Evolutionary conservation across 2,797 vertebrate genomes (phyloP), one percentile per base, ranked within the genome.

Genomic region (Catamblyrhynchus diadema): DNA sequence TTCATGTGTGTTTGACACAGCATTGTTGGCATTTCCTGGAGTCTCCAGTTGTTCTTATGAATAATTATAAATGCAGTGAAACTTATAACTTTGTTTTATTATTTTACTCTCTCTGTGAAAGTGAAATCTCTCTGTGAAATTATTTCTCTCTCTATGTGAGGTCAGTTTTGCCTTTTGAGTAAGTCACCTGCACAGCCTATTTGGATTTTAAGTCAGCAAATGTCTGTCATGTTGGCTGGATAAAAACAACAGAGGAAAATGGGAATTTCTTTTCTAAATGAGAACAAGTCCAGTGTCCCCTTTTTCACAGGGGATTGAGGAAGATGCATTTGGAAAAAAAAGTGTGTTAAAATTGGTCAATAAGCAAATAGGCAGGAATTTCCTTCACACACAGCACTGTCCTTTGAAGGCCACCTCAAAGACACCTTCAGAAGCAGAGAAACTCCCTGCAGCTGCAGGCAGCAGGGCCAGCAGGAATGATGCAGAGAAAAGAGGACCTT

Each of bases 391-490:
- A 14, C 21, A 35, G 7, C n/a, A 5, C 9, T 57, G 44, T 44
- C 48, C 47, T 87, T 77, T 89, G 81, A 80, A 82, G 37, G 86
- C 48, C 42, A 33, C 12, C 60, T 89, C 81, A 62, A 92, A 91
- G 78, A 33, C 71, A 88, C 53, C 60, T 66, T 87, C 78, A 88
- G 51, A 66, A 66, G 3, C 35, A 45, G 60, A 62, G 32, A 48
- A 65, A 59, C 77, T 64, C 61, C 51, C 78, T 69, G 3, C 24
- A 69, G 72, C 65, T 71, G 61, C 65, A 78, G 62, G 30, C 61
- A 91, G 50, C 67, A 65, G 47, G 35, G 22, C 32, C 50, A 79
- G 74, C 70, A 64, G 45, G 69, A 71, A 8, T 15, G 44, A 20
- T 37, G 12, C 53, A 67, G 80, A 57, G 48, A 19, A 81, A 73